Percentiles rank a stretch among this genome's conserved stretches.
phyloP scores from a whole-genome alignment of 2,113 vertebrate species.

The Psammodynastes pulverulentus region DNA sequence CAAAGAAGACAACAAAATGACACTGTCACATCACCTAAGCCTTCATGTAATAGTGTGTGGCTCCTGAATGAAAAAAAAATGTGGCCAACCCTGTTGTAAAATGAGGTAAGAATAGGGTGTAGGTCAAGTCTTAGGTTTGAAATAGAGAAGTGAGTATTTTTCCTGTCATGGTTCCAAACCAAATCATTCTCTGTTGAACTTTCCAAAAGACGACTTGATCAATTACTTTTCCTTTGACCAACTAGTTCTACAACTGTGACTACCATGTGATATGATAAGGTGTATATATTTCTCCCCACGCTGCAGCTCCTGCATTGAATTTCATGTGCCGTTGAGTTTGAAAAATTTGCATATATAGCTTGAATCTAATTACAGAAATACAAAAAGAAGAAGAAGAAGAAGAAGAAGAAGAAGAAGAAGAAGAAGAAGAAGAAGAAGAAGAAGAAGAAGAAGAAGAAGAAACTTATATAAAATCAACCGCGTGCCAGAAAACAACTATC shows the following conservation, averaged over 20 bases:
- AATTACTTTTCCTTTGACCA: conserved; percentile 58
- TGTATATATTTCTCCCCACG: conserved; percentile 44
- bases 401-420: no score
- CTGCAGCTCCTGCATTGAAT: conserved; percentile 43
- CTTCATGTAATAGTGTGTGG: not conserved
- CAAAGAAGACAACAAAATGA: not conserved
- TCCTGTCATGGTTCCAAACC: not conserved
- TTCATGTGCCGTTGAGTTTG: conserved; percentile 43
- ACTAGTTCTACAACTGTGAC: conserved; percentile 47
- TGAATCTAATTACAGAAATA: conserved; percentile 49
- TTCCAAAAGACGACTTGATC: conserved; percentile 48
- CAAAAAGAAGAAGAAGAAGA: no score
- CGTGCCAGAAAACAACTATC: conserved; percentile 21
- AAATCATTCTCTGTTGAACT: conserved; percentile 32
- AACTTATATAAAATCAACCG: conserved; percentile 40
- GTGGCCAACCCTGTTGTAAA: not conserved
- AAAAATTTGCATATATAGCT: conserved; percentile 39
- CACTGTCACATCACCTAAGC: no score
- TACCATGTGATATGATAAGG: conserved; percentile 22
- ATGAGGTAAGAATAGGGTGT: not conserved
- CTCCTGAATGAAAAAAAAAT: not conserved
- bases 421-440: no score
- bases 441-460: no score
- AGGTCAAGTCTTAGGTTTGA: not conserved
- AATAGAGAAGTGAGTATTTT: not conserved